Conservation (phyloP, 2,797 vertebrate genomes). For the Enteromius treurensis region DNA sequence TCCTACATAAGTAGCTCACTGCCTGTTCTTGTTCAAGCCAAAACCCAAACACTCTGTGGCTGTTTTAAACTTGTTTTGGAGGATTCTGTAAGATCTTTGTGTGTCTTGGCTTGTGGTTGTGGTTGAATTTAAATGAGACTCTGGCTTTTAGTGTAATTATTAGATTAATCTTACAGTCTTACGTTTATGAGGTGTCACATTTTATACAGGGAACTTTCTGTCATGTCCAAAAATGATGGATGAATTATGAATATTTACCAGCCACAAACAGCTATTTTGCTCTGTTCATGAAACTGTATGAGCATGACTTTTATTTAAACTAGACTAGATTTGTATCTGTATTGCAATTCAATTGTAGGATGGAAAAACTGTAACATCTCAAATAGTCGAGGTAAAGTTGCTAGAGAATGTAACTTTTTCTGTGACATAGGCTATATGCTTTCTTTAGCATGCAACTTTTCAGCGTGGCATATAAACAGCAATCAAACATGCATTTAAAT, state of each 20-base stretch:
- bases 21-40: background rate
- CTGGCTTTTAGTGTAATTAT: conserved; percentile 9
- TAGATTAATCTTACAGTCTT: conserved; percentile 11
- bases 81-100: background rate
- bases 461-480: background rate
- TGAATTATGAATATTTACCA: background rate
- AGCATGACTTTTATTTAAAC: background rate
- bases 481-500: conserved; percentile 5
- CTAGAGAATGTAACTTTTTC: background rate
- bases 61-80: conserved; percentile 2
- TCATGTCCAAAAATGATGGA: background rate
- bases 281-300: background rate
- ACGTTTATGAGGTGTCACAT: background rate
- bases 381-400: background rate
- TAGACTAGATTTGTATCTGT: background rate
- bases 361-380: background rate
- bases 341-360: background rate
- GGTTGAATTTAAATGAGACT: background rate
- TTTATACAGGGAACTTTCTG: background rate
- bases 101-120: background rate
- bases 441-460: background rate
- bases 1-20: background rate
- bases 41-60: background rate
- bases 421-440: background rate
- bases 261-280: background rate